A percentile compares a stretch with the other conserved stretches of the same genome.
Conservation (phyloP, 2,797 vertebrate genomes). For the Australoheros facetus region DNA sequence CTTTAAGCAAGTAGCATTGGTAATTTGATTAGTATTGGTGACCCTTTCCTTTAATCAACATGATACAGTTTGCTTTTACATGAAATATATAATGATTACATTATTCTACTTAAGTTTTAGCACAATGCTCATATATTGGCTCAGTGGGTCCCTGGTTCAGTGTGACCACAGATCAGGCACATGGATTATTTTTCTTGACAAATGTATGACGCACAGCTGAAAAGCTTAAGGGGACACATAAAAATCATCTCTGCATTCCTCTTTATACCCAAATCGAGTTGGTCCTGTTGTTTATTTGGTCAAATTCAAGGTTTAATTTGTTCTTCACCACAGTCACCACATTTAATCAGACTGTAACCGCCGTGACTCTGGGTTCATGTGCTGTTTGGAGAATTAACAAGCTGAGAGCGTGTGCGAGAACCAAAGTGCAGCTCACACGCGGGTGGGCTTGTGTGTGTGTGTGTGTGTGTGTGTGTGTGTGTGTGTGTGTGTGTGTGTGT, state of each 20-base stretch:
- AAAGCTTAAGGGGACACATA: slow-evolving; percentile 42
- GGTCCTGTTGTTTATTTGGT: slow-evolving; percentile 37
- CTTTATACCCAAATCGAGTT: slow-evolving; percentile 24
- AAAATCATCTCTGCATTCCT: slow-evolving; percentile 33
- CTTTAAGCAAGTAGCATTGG: no score
- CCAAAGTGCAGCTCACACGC: slow-evolving; percentile 29
- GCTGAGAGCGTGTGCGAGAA: slow-evolving; percentile 32
- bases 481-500: slow-evolving; percentile 38
- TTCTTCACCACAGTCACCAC: slow-evolving; percentile 44
- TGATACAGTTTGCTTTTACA: no score
- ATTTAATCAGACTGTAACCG: slow-evolving; percentile 61
- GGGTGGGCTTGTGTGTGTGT: slow-evolving; percentile 32
- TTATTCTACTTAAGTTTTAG: slow-evolving; percentile 15
- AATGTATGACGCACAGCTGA: slow-evolving; percentile 39
- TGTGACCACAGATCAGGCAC: slow-evolving; percentile 40
- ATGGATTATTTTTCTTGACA: slow-evolving; percentile 40
- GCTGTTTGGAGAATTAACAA: slow-evolving; percentile 67
- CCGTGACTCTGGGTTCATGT: slow-evolving; percentile 35
- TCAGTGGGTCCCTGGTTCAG: slow-evolving; percentile 45
- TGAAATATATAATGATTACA: background rate
- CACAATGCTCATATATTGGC: slow-evolving; percentile 55
- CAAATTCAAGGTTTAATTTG: slow-evolving; percentile 54
- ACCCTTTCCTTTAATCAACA: no score
- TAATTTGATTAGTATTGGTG: no score
- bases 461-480: slow-evolving; percentile 24